These are phyloP conservation scores for Kryphioiulus occultus DNA, from an alignment of 2,888 invertebrate species.

Conservation along the genomic window DNA sequence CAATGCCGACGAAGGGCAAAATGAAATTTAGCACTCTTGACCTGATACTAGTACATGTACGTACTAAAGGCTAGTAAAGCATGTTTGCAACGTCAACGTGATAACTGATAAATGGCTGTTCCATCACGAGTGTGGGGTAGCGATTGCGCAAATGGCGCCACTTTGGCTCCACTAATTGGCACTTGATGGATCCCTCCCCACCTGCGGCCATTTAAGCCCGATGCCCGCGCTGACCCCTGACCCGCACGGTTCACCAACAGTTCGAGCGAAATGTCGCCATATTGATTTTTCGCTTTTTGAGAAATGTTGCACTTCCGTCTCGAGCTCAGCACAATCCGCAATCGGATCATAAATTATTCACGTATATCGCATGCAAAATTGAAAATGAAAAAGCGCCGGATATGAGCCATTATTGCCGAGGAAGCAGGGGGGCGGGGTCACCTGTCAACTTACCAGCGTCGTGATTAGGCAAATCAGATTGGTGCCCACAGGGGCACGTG, in stretches of 20 bases:
- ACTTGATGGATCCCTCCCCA: neutral
- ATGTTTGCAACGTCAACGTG: neutral
- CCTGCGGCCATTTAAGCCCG: neutral
- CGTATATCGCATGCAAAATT: neutral
- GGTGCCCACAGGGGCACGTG: neutral
- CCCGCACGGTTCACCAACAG: neutral
- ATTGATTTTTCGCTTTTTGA: neutral
- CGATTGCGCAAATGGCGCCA: neutral
- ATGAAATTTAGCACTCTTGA: no score
- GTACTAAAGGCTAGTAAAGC: no score
- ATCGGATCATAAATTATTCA: slow-evolving; percentile 6
- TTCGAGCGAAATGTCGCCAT: neutral
- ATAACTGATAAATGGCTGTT: neutral
- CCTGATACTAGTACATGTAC: no score
- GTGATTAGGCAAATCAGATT: neutral
- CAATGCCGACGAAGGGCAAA: no score
- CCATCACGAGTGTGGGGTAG: neutral
- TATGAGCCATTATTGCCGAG: neutral
- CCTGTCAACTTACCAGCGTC: neutral
- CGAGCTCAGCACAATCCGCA: neutral
- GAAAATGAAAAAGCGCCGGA: slow-evolving; percentile 9
- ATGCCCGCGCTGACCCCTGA: neutral
- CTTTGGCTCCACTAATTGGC: neutral
- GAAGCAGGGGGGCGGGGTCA: neutral
- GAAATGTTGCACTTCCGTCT: neutral